phyloP scores from a whole-genome alignment of 2,113 vertebrate species.

The Recurvirostra avosetta region DNA sequence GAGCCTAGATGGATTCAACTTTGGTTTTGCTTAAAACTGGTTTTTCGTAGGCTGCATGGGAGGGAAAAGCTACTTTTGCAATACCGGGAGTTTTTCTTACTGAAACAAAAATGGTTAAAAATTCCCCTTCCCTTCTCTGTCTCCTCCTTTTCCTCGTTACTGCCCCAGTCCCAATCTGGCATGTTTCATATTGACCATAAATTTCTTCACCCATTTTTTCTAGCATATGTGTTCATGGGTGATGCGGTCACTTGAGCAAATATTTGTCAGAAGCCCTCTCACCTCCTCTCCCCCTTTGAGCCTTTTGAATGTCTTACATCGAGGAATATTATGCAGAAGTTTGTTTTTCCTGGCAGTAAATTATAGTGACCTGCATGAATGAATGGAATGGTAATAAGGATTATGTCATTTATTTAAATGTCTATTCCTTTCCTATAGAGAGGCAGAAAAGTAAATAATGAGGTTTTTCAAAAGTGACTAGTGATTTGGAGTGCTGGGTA shows the following conservation, averaged over 20 bases:
- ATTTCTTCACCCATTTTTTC: conserved; percentile 1
- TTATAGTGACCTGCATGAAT: conserved; percentile 54
- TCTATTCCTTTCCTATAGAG: conserved; percentile 54
- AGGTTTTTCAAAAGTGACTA: not conserved
- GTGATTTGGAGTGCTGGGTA: not conserved
- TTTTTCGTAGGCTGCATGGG: not conserved
- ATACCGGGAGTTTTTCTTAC: not conserved
- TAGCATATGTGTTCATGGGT: not conserved
- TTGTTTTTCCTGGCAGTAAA: conserved; percentile 68
- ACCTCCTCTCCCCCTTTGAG: conserved; percentile 1
- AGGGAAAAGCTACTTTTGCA: not conserved
- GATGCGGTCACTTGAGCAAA: conserved; percentile 37
- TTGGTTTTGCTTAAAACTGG: not conserved
- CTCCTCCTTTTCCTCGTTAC: not conserved
- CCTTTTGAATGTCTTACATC: conserved; percentile 46
- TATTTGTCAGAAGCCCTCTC: conserved; percentile 53
- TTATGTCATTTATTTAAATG: conserved; percentile 68
- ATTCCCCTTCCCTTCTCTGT: not conserved
- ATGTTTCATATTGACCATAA: not conserved
- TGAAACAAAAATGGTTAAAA: not conserved
- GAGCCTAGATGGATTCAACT: not conserved
- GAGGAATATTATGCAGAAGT: conserved; percentile 49
- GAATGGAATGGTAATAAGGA: conserved; percentile 59
- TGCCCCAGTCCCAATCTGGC: not conserved
- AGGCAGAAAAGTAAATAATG: conserved; percentile 53